Evolutionary conservation across 2,797 vertebrate genomes (phyloP).

Genomic region (Paratrypauchen microcephalus): DNA sequence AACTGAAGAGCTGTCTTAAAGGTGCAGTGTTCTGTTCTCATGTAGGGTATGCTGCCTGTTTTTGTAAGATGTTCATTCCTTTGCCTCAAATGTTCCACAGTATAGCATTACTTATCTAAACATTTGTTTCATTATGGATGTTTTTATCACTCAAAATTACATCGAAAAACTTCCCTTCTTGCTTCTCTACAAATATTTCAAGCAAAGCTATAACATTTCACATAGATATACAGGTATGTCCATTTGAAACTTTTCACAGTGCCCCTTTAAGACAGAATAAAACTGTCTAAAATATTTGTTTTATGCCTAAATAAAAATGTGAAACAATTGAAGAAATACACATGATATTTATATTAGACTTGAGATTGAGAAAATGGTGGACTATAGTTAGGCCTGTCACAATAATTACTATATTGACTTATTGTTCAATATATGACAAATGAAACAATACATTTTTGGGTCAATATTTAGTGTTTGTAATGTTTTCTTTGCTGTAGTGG

Average conservation of each 20-base stretch:
- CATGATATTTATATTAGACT: neutral
- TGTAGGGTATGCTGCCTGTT: neutral
- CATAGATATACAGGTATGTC: neutral
- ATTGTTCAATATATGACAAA: too few species aligned
- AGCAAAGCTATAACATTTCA: too few species aligned
- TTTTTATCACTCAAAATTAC: too few species aligned
- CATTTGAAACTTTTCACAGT: neutral
- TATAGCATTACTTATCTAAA: neutral
- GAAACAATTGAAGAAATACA: neutral
- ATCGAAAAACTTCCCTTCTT: too few species aligned
- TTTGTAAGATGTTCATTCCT: too few species aligned
- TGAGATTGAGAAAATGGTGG: neutral
- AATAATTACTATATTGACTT: too few species aligned
- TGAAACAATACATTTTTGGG: too few species aligned
- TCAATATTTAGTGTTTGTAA: too few species aligned
- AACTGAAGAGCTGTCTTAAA: neutral
- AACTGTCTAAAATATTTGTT: too few species aligned
- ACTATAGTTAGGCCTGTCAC: neutral
- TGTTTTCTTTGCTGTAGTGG: too few species aligned
- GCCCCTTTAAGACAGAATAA: neutral
- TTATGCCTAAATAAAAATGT: neutral
- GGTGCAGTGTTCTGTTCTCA: neutral
- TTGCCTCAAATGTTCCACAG: neutral
- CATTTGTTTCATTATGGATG: neutral
- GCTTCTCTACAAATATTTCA: neutral